These are phyloP conservation scores for Antheraea pernyi DNA, from an alignment of 1,140 invertebrate species.

Conservation along the genomic window DNA sequence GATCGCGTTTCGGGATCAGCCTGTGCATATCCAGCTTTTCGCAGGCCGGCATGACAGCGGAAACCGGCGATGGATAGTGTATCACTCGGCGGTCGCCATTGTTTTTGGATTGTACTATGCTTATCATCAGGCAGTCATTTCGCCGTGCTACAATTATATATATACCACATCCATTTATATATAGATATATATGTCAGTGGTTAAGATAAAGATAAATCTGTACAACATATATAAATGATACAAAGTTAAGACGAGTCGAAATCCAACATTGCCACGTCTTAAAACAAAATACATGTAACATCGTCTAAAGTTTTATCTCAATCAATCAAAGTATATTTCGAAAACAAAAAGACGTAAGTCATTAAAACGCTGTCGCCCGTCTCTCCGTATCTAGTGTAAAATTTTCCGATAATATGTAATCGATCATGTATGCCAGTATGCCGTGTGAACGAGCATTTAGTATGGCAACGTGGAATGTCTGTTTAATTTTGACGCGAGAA, in stretches of 20 bases:
- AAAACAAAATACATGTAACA: neutral
- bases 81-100: too few species aligned
- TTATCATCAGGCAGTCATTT: too few species aligned
- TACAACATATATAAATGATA: neutral
- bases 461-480: neutral
- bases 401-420: constrained; percentile 20
- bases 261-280: neutral
- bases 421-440: constrained; percentile 14
- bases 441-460: neutral
- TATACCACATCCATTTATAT: too few species aligned
- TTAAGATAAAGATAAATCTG: neutral
- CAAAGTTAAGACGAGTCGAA: neutral
- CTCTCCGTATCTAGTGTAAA: constrained; percentile 19
- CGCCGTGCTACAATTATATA: too few species aligned
- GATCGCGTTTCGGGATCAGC: too few species aligned
- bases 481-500: neutral
- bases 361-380: neutral
- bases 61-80: too few species aligned
- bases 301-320: constrained; percentile 8
- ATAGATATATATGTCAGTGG: neutral
- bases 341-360: neutral
- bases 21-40: too few species aligned
- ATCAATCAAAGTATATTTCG: constrained; percentile 16
- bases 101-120: too few species aligned
- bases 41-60: too few species aligned